Evolutionary conservation across 2,888 invertebrate species (phyloP), one percentile per base, ranked within the genome.

Genomic region (Trichopoda pennipes): DNA sequence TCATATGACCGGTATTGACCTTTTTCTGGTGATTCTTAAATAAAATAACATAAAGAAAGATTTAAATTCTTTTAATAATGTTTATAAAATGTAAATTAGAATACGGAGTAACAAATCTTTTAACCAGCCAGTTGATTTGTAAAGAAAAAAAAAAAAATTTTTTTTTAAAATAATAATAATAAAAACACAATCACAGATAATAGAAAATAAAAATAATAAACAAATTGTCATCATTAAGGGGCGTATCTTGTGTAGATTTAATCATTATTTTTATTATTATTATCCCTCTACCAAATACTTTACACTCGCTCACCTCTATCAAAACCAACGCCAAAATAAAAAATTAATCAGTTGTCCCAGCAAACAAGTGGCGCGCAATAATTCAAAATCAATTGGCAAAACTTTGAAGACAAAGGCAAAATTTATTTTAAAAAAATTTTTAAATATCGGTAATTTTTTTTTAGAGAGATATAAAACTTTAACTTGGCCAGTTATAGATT

Each of bases 141-240:
- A 17, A 12, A 38, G 17, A 32, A 14, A n/a, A n/a, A n/a, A n/a
- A n/a, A n/a, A n/a, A n/a, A n/a, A n/a, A n/a, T n/a, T n/a, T n/a
- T n/a, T n/a, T n/a, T n/a, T n/a, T n/a, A n/a, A n/a, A n/a, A n/a
- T n/a, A n/a, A n/a, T n/a, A n/a, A n/a, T n/a, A n/a, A n/a, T n/a
- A n/a, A n/a, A 0, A 51, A 32, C n/a, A 42, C 21, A 19, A 38
- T 60, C 51, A 58, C 56, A 51, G 44, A 51, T 38, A 74, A 7
- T 32, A 7, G 8, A 61, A 28, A 60, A 51, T 56, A 68, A 44
- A 4, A 28, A n/a, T n/a, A 28, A 28, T 3, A 3, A 28, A 3
- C 14, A 81, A 77, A 77, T 81, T 77, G 81, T 77, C 77, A 69
- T 77, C 68, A 77, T 73, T 81, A 73, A 76, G 81, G 81, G 81